Conservation (phyloP, 2,797 vertebrate genomes). For the Chlorospingus semifuscus region DNA sequence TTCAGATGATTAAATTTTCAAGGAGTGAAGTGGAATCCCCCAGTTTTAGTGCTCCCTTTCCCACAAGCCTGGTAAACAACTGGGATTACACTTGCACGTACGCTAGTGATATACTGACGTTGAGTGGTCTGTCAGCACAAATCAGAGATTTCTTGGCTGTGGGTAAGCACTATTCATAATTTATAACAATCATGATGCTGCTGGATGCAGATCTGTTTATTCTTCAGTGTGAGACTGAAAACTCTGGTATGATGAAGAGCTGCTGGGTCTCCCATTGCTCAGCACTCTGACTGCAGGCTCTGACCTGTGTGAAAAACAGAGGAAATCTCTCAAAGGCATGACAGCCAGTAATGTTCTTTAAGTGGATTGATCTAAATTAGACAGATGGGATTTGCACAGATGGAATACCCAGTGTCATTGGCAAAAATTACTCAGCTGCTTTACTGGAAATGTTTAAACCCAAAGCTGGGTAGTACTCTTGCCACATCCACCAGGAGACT, state of each 20-base stretch:
- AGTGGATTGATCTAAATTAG: background rate
- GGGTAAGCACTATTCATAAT: background rate
- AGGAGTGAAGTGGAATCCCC: background rate
- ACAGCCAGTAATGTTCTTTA: background rate
- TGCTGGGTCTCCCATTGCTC: background rate
- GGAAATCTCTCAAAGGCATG: background rate
- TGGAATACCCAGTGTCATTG: background rate
- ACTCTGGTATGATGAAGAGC: background rate
- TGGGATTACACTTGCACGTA: accelerated
- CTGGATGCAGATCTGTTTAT: background rate
- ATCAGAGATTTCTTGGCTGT: background rate
- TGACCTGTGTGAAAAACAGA: accelerated
- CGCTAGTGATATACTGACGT: background rate
- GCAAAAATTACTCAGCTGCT: background rate
- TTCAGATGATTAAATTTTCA: background rate
- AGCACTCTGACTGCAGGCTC: accelerated
- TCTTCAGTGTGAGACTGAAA: background rate
- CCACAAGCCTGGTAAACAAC: background rate
- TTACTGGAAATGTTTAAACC: background rate
- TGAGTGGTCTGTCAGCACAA: background rate
- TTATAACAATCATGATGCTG: background rate
- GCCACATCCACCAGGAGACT: background rate
- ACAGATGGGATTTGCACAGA: slow-evolving; percentile 17
- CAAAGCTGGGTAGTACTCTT: background rate
- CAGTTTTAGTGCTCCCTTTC: background rate